Percentiles rank a stretch among this genome's conserved stretches.
phyloP scores from a whole-genome alignment of 2,888 invertebrate species.

The Brenthis hecate region DNA sequence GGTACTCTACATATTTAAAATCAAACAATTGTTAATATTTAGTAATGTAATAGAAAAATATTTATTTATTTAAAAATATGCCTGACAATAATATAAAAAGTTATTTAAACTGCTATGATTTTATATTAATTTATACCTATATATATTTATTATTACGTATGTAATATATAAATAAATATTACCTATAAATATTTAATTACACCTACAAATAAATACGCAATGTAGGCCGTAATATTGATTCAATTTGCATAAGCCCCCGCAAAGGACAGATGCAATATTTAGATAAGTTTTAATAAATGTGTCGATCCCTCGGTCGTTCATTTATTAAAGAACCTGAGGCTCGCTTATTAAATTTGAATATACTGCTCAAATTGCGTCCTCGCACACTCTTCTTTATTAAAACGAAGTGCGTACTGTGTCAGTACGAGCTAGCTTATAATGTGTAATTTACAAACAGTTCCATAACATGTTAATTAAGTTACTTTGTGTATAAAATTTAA shows the following conservation, averaged over 20 bases:
- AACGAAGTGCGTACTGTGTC: slow-evolving; percentile 30
- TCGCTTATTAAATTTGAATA: slow-evolving; percentile 37
- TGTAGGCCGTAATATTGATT: slow-evolving; percentile 18
- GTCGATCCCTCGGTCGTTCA: slow-evolving; percentile 32
- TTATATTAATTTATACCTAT: no score
- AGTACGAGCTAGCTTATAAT: slow-evolving; percentile 19
- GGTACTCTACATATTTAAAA: no score
- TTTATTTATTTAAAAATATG: neutral
- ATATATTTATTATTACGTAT: no score
- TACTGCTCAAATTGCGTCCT: slow-evolving; percentile 26
- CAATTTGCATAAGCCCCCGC: slow-evolving; percentile 27
- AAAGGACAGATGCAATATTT: slow-evolving; percentile 35
- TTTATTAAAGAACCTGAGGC: slow-evolving; percentile 33
- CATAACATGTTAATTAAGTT: neutral
- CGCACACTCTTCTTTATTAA: slow-evolving; percentile 35
- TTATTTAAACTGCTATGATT: neutral
- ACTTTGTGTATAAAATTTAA: no score
- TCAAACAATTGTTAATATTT: no score
- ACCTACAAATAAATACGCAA: neutral
- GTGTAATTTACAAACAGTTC: slow-evolving; percentile 24
- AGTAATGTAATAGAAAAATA: neutral
- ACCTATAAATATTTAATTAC: no score
- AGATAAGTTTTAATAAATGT: slow-evolving; percentile 33
- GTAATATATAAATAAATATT: no score
- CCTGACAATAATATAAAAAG: neutral